These are phyloP conservation scores for Ibycter americanus DNA, from an alignment of 2,797 vertebrate species.

Conservation along the genomic window DNA sequence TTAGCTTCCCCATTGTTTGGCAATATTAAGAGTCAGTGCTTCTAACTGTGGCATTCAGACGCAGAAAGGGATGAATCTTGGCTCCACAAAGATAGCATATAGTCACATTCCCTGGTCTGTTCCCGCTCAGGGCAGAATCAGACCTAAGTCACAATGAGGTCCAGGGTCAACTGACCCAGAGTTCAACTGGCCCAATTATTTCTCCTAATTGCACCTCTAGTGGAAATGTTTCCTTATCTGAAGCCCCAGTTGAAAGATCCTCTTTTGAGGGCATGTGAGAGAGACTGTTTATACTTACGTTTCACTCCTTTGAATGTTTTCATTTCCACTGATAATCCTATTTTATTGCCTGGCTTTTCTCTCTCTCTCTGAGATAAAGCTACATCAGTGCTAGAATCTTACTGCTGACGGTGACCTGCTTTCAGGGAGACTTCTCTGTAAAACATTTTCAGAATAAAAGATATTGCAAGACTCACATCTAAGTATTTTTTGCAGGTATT, in stretches of 20 bases:
- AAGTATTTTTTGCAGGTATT: neutral
- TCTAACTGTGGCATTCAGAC: neutral
- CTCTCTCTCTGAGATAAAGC: neutral
- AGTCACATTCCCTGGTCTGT: neutral
- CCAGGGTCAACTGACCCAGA: neutral
- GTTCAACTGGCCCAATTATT: neutral
- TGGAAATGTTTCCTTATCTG: neutral
- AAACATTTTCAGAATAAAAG: neutral
- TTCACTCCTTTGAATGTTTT: conserved; percentile 16
- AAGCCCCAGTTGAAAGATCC: neutral
- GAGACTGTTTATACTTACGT: neutral
- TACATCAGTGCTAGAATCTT: neutral
- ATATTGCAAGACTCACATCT: neutral
- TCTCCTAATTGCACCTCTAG: neutral
- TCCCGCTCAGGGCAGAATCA: neutral
- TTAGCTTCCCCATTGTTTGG: neutral
- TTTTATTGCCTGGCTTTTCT: conserved; percentile 5
- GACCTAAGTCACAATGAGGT: neutral
- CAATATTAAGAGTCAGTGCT: neutral
- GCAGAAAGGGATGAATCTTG: neutral
- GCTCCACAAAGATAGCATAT: neutral
- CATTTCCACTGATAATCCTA: conserved; percentile 18
- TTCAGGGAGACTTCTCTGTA: neutral
- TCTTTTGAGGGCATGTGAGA: neutral
- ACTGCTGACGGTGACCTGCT: neutral